These are phyloP conservation scores for Castor canadensis DNA, from an alignment of 2,113 vertebrate species.

Conservation along the genomic window DNA sequence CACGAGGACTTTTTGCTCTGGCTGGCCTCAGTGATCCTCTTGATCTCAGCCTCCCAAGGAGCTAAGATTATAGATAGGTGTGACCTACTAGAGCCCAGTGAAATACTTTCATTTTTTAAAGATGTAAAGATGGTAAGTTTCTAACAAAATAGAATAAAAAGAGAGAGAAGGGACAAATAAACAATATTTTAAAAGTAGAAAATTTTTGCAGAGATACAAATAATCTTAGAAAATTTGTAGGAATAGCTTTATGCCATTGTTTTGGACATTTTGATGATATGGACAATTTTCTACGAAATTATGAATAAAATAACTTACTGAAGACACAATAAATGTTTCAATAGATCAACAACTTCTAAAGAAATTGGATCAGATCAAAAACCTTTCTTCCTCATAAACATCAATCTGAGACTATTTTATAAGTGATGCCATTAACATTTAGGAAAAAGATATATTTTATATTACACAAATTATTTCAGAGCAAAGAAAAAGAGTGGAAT, in stretches of 20 bases:
- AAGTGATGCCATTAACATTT: not conserved
- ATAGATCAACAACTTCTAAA: not conserved
- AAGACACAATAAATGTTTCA: not conserved
- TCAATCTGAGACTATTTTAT: not conserved
- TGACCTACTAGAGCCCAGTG: too few species aligned
- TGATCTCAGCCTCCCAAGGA: too few species aligned
- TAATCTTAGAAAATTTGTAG: not conserved
- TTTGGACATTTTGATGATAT: not conserved
- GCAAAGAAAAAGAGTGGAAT: not conserved
- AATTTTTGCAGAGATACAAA: not conserved
- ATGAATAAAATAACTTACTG: not conserved
- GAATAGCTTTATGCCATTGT: not conserved
- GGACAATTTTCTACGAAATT: not conserved
- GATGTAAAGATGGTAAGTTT: not conserved
- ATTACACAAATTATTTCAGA: not conserved
- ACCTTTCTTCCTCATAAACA: not conserved
- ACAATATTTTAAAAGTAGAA: not conserved
- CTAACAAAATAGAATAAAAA: not conserved
- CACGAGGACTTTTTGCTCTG: too few species aligned
- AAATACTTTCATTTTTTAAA: slow-evolving; percentile 5
- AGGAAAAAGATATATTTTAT: not conserved
- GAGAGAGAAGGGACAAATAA: not conserved
- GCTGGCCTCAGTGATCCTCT: too few species aligned
- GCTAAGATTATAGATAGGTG: not conserved
- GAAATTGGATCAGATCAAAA: not conserved